These are phyloP conservation scores for Hippocampus kuda DNA, from an alignment of 2,797 vertebrate genomes.

Conservation along the genomic window DNA sequence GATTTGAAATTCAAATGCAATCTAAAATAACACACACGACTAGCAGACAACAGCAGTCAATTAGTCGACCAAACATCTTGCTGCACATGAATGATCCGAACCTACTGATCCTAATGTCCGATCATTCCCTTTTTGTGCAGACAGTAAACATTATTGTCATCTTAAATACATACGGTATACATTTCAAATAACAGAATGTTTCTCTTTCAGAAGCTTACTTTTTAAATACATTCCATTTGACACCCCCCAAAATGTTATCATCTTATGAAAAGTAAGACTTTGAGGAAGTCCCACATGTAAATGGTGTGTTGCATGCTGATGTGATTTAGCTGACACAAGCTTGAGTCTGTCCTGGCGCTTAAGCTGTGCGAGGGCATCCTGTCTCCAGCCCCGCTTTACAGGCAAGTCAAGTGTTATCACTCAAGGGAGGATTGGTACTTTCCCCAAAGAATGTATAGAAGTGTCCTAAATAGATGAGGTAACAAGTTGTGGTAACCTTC, in stretches of 20 bases:
- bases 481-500: slow-evolving; percentile 2
- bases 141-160: background rate
- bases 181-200: background rate
- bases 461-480: slow-evolving; percentile 5
- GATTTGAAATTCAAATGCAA: slow-evolving; percentile 1
- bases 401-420: slow-evolving; percentile 37
- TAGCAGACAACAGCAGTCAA: background rate
- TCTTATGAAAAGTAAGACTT: slow-evolving; percentile 9
- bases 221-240: background rate
- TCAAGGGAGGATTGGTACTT: slow-evolving; percentile 26
- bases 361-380: slow-evolving; percentile 44
- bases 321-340: slow-evolving; percentile 30
- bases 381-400: slow-evolving; percentile 24
- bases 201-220: background rate
- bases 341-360: slow-evolving; percentile 31
- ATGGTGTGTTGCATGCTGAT: slow-evolving; percentile 37
- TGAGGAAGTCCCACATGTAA: slow-evolving; percentile 6
- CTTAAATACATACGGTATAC: background rate
- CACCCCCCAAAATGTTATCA: background rate
- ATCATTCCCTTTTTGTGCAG: background rate
- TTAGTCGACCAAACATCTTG: background rate
- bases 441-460: slow-evolving; percentile 21
- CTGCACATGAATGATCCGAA: background rate
- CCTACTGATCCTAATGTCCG: background rate
- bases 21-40: background rate